phyloP scores from a whole-genome alignment of 92 coral and sea anemone species.

The Pocillopora grandis region DNA sequence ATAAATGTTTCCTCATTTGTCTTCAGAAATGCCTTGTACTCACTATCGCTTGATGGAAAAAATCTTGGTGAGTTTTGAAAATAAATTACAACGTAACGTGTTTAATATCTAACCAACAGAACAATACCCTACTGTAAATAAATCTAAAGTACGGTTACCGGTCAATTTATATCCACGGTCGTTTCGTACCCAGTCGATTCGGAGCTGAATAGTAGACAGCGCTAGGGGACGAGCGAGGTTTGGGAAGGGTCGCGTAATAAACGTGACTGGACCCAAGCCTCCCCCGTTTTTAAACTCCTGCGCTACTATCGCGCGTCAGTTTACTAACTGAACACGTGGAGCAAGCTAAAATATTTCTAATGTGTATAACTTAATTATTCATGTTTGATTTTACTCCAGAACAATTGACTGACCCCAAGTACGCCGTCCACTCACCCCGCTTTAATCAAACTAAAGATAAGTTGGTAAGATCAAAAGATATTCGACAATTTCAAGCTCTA shows the following conservation, averaged over 20 bases:
- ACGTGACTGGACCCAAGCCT: no score
- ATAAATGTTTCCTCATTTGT: background rate
- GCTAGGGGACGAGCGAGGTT: no score
- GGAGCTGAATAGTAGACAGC: no score
- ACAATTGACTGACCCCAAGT: conserved; percentile 55
- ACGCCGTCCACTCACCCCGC: conserved; percentile 72
- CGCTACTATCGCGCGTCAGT: no score
- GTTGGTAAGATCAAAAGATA: conserved; percentile 45
- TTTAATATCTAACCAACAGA: no score
- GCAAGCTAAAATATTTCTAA: background rate
- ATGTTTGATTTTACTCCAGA: conserved; percentile 31
- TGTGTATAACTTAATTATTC: background rate
- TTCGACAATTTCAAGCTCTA: no score
- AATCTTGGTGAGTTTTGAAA: conserved; percentile 50
- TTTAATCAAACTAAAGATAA: conserved; percentile 61
- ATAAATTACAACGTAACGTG: background rate
- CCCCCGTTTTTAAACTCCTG: no score
- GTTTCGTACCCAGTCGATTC: no score
- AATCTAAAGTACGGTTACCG: background rate
- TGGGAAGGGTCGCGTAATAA: no score
- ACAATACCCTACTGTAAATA: background rate
- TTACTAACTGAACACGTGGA: background rate
- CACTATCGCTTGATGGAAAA: conserved; percentile 67
- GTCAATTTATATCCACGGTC: no score
- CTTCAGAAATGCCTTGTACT: conserved; percentile 67